Percentiles rank a stretch among this genome's conserved stretches.
Evolutionary conservation across 2,113 vertebrate species (phyloP).

Genomic region (Lophura nycthemera): DNA sequence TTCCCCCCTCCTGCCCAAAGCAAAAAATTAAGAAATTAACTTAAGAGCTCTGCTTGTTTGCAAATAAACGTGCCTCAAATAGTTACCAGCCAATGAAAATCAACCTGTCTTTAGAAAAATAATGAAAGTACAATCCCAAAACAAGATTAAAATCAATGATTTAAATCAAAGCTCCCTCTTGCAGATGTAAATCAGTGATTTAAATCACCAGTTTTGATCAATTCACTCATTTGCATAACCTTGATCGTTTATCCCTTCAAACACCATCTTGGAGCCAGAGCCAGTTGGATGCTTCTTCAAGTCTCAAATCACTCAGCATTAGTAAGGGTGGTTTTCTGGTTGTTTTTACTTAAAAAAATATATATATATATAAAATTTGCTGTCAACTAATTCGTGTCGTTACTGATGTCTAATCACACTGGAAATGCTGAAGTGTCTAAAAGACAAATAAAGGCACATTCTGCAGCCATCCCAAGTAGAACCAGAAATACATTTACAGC

Average conservation of each 20-base stretch:
- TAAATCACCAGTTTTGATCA: constrained; percentile 65
- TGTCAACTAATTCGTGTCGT: neutral
- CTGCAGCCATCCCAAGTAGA: neutral
- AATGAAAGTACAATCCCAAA: constrained; percentile 64
- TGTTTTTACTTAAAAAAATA: no score
- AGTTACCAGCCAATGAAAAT: constrained; percentile 47
- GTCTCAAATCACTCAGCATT: neutral
- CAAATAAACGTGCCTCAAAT: constrained; percentile 6
- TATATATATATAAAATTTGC: neutral
- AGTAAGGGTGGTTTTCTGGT: neutral
- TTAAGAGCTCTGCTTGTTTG: neutral
- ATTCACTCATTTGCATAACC: constrained; percentile 64
- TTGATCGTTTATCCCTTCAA: constrained; percentile 54
- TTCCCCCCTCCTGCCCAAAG: neutral
- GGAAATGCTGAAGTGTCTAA: neutral
- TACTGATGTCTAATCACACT: neutral
- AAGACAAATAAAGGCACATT: neutral
- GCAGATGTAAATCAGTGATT: constrained; percentile 69
- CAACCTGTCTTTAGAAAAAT: constrained; percentile 38
- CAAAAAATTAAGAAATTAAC: constrained; percentile 34
- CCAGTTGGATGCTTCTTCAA: neutral
- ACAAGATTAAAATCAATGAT: constrained; percentile 70
- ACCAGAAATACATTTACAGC: neutral
- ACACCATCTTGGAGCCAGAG: constrained; percentile 36
- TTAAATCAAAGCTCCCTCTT: constrained; percentile 68